Base-by-base conservation (phyloP, 2,888 invertebrate genomes). In the Drosophila putrida region DNA sequence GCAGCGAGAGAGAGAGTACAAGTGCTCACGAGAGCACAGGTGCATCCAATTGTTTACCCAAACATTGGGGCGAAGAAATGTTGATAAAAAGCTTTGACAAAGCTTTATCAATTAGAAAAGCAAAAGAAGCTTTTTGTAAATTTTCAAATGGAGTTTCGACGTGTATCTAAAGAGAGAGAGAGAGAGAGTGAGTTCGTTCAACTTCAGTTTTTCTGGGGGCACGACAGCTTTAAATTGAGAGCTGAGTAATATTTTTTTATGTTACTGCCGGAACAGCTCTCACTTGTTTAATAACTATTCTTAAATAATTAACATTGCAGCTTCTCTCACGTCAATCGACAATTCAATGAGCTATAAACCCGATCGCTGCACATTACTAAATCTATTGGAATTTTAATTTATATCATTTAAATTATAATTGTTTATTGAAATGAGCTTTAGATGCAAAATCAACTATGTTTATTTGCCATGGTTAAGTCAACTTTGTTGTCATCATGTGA, bases 101-200 rank as follows among this genome's bases (percentile, higher is more conserved):
- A 78, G 73, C 73, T 36, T 41, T 61, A 39, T 41, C 39, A 46
- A 64, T 60, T 62, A 57, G 13, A 57, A 44, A 35, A 36, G 13
- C 20, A 54, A 49, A 50, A 64, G 55, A 38, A 46, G 50, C 39
- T 58, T 46, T 35, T 20, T 15, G 25, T 2, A 15, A 31, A 28
- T 25, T 28, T 44, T 11, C 28, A 51, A 31, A 2, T 36, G 2
- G 20, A 51, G 51, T 44, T 35, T 5, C 4, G 6, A 15, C 4
- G 6, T 2, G 1, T 31, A 2, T 6, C 31, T 5, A 5, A 10
- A 9, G 15, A 15, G 8, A 2, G n/a, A 9, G 15, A 15, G 8
- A 2, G 15, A n/a, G 28, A 27, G 38, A 65, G 76, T 75, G 38
- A 70, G 76, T 80, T 76, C 76, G 64, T 76, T 76, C 70, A 76